phyloP scores from a whole-genome alignment of 2,797 vertebrate species.

The Esox lucius region DNA sequence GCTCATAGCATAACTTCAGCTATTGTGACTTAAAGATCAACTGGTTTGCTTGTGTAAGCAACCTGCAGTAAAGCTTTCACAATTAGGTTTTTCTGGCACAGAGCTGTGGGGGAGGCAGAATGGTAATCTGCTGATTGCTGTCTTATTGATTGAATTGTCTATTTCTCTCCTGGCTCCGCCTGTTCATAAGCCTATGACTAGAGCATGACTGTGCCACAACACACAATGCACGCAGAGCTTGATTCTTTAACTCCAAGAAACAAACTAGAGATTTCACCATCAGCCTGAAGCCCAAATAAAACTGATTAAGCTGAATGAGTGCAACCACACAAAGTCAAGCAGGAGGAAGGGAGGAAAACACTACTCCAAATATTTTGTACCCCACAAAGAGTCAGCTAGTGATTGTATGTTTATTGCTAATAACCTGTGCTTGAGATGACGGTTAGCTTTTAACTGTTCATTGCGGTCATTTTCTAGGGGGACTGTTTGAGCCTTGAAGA shows the following conservation, averaged over 20 bases:
- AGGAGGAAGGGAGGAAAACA: conserved; percentile 35
- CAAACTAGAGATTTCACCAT: conserved; percentile 28
- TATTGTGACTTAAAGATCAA: conserved; percentile 21
- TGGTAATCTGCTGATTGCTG: conserved; percentile 61
- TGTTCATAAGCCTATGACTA: conserved; percentile 50
- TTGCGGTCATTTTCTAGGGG: conserved; percentile 44
- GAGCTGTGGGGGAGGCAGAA: conserved; percentile 21
- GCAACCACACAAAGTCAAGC: conserved; percentile 59
- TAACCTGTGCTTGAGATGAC: conserved; percentile 42
- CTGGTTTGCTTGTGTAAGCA: conserved; percentile 28
- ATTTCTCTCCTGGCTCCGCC: conserved; percentile 48
- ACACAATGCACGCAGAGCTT: conserved; percentile 45
- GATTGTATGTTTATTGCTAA: conserved; percentile 61
- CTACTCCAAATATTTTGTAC: conserved; percentile 16
- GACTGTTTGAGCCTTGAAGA: conserved; percentile 46
- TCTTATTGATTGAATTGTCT: conserved; percentile 68
- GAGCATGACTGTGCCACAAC: conserved; percentile 42
- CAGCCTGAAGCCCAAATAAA: conserved; percentile 52
- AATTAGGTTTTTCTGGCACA: conserved; percentile 32
- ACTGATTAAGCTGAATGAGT: conserved; percentile 62
- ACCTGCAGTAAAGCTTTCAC: conserved; percentile 33
- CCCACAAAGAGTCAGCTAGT: conserved; percentile 45
- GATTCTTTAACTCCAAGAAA: conserved; percentile 39
- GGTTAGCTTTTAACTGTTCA: conserved; percentile 60
- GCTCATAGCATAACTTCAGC: conserved; percentile 7